Conservation (phyloP, 2,888 invertebrate species). For the Phytoseiulus persimilis region DNA sequence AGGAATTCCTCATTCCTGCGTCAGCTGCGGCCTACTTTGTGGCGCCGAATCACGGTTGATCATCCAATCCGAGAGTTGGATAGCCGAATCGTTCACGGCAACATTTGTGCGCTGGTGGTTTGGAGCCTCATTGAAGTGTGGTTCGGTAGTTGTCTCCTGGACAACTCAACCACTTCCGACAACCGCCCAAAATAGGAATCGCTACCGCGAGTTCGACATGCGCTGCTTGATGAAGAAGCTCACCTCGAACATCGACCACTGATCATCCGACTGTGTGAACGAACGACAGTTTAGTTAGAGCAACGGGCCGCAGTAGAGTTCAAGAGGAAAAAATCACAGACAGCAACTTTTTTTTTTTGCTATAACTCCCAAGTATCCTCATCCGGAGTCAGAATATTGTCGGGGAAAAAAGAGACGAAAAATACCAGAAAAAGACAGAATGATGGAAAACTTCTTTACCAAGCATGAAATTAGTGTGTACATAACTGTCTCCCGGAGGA, state of each 20-base stretch:
- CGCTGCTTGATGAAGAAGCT: too few relatives aligned
- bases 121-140: too few relatives aligned
- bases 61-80: too few relatives aligned
- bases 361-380: not conserved
- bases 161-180: not conserved
- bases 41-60: too few relatives aligned
- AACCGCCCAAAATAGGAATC: not conserved
- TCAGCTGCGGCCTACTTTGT: too few relatives aligned
- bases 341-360: not conserved
- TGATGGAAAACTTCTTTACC: not conserved
- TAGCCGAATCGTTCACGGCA: too few relatives aligned
- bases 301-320: not conserved
- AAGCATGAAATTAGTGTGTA: not conserved
- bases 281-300: not conserved
- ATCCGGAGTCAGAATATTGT: not conserved
- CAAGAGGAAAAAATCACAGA: not conserved
- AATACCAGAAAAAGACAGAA: not conserved
- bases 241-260: not conserved
- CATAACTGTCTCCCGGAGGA: not conserved
- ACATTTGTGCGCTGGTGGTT: too few relatives aligned
- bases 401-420: not conserved
- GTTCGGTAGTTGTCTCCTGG: too few relatives aligned
- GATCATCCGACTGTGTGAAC: not conserved
- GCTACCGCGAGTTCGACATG: not conserved
- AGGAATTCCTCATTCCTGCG: too few relatives aligned